phyloP scores from a whole-genome alignment of 2,797 vertebrate species.

The Phrynocephalus guinanensis region DNA sequence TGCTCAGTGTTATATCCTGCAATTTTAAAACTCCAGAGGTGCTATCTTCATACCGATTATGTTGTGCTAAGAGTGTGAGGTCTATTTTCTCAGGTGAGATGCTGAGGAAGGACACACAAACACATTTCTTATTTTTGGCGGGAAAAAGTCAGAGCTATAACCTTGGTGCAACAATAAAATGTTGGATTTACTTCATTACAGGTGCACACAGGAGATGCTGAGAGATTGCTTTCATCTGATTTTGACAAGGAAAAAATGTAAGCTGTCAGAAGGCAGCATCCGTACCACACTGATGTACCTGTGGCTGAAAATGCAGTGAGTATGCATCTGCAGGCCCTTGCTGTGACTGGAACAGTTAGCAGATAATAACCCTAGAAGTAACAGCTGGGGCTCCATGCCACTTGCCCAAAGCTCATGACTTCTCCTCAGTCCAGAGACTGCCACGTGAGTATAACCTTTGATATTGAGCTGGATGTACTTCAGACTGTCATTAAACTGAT shows the following conservation, averaged over 20 bases:
- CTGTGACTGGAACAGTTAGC: background rate
- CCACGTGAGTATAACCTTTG: background rate
- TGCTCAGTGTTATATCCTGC: background rate
- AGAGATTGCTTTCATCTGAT: background rate
- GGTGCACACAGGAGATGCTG: background rate
- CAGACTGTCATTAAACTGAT: background rate
- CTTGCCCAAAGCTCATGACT: background rate
- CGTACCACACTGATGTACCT: background rate
- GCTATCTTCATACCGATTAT: background rate
- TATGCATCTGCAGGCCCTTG: background rate
- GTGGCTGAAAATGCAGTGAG: fast-evolving
- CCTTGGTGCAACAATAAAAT: background rate
- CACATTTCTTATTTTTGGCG: slow-evolving; percentile 3
- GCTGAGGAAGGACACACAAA: slow-evolving; percentile 16
- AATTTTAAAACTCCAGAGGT: slow-evolving; percentile 12
- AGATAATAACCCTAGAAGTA: background rate
- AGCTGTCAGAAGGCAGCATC: background rate
- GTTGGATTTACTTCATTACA: background rate
- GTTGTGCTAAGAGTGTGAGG: background rate
- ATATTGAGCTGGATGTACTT: background rate
- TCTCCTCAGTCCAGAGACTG: background rate
- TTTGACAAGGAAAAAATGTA: background rate
- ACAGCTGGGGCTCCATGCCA: background rate
- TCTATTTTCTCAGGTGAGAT: background rate
- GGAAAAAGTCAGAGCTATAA: slow-evolving; percentile 10